These are phyloP conservation scores for Trochalopteron elliotii DNA, from an alignment of 2,113 vertebrate species.

Conservation along the genomic window DNA sequence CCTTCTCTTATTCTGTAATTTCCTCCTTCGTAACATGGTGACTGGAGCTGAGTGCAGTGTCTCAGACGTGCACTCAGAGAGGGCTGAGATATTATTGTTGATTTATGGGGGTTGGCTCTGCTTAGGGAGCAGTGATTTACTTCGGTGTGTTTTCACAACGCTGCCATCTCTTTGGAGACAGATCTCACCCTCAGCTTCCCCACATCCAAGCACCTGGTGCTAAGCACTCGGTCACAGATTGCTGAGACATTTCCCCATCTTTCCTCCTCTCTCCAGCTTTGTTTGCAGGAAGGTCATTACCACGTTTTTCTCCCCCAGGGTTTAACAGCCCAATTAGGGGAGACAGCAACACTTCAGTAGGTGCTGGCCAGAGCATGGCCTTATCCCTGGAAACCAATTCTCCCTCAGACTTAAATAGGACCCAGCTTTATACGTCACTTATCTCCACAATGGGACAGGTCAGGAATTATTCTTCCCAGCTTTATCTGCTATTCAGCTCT, in stretches of 20 bases:
- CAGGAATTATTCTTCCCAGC: neutral
- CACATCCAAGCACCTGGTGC: neutral
- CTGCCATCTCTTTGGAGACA: slow-evolving; percentile 49
- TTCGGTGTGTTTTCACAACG: slow-evolving; percentile 27
- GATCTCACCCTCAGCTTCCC: slow-evolving; percentile 29
- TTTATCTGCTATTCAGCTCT: neutral
- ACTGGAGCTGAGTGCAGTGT: slow-evolving; percentile 24
- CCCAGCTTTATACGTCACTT: neutral
- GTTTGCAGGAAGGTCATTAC: slow-evolving; percentile 29
- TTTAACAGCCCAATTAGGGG: slow-evolving; percentile 44
- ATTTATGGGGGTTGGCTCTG: slow-evolving; percentile 46
- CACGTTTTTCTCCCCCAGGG: neutral
- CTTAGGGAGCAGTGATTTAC: slow-evolving; percentile 42
- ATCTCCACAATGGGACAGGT: neutral
- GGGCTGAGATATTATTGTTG: slow-evolving; percentile 58
- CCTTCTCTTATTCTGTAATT: slow-evolving; percentile 64
- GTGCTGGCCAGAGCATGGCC: neutral
- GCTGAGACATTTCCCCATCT: neutral
- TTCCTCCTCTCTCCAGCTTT: slow-evolving; percentile 1
- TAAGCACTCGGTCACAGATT: neutral
- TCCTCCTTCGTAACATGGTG: slow-evolving; percentile 22
- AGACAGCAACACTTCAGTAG: neutral
- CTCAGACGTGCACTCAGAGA: slow-evolving; percentile 25
- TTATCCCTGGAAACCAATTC: slow-evolving; percentile 21
- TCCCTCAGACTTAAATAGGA: neutral